Base-by-base conservation (phyloP, 1,140 invertebrate species). In the Coenobita brevimanus region DNA sequence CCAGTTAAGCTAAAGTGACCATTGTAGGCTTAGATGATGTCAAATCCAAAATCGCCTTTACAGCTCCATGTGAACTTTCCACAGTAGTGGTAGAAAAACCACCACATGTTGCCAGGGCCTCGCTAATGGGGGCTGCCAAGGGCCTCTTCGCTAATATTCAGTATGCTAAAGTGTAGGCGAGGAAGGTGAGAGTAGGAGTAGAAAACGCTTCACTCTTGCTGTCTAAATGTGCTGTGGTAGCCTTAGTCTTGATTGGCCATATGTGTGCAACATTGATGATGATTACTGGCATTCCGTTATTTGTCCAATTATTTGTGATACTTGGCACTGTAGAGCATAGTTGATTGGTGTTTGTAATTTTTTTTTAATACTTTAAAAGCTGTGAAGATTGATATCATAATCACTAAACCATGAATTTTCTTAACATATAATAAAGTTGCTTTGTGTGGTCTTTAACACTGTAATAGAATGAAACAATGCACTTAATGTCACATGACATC, bases 101-200 rank as follows among this genome's bases (percentile, higher is more conserved):
- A 87, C 85, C 76, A 76, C 75, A 82, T 69, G 75, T 73, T 71
- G 84, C 80, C 60, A 79, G 78, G 83, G 60, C 71, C 80, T 90
- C 89, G 81, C 80, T 90, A 41, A 80, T 85, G 79, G 89, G 82
- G 69, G 89, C 89, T 46, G 89, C 89, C 57, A 87, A 83, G 80
- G 81, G 89, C 75, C 89, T 90, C 81, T 82, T 90, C 78, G 73
- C 86, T 84, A 90, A 88, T 82, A 90, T 90, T 88, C 89, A 88
- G 85, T 88, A 84, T 79, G 83, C 89, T 82, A 88, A 89, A 84
- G 88, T 89, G 60, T 89, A 83, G 81, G 62, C 73, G 33, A 82
- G 81, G 82, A 83, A 80, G 81, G 81, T 89, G 88, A 89, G 88
- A 82, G 85, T 87, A 87, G 85, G 67, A 81, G 76, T 80, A 87